These are phyloP conservation scores for Drosophila atripex DNA, from an alignment of 2,888 invertebrate species.

Conservation along the genomic window DNA sequence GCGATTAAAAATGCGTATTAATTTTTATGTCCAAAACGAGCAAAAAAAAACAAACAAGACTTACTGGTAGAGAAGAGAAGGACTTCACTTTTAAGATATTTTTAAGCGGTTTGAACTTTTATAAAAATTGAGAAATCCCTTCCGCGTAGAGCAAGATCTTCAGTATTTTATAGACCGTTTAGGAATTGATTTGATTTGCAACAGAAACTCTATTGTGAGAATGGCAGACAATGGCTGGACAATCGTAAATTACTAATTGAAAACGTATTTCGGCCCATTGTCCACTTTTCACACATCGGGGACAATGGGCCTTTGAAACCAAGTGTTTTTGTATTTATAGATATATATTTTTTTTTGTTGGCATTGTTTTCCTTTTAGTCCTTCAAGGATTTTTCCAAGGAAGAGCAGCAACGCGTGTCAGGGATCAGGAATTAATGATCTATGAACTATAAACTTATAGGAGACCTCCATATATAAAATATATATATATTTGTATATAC, in stretches of 20 bases:
- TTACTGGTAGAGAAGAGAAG: neutral
- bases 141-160: neutral
- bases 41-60: conserved; percentile 42
- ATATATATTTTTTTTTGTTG: neutral
- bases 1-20: conserved; percentile 69
- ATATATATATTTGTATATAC: neutral
- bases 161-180: conserved; percentile 12
- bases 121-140: too few relatives aligned
- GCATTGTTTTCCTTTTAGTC: conserved; percentile 8
- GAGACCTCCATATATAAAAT: neutral
- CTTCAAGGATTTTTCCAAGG: conserved; percentile 40
- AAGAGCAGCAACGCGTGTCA: conserved; percentile 65
- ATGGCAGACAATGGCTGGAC: conserved; percentile 37
- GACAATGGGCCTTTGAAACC: conserved; percentile 20
- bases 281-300: conserved; percentile 33
- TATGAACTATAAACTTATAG: neutral
- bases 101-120: neutral
- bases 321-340: conserved; percentile 10
- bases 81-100: too few relatives aligned
- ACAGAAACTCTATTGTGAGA: conserved; percentile 35
- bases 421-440: conserved; percentile 21
- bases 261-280: conserved; percentile 62
- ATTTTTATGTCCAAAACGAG: conserved; percentile 73
- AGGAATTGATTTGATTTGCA: conserved; percentile 67
- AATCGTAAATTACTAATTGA: conserved; percentile 76